Percentiles rank a stretch among this genome's conserved stretches.
Evolutionary conservation across 1,140 invertebrate species (phyloP).

Genomic region (Bombus superbus): DNA sequence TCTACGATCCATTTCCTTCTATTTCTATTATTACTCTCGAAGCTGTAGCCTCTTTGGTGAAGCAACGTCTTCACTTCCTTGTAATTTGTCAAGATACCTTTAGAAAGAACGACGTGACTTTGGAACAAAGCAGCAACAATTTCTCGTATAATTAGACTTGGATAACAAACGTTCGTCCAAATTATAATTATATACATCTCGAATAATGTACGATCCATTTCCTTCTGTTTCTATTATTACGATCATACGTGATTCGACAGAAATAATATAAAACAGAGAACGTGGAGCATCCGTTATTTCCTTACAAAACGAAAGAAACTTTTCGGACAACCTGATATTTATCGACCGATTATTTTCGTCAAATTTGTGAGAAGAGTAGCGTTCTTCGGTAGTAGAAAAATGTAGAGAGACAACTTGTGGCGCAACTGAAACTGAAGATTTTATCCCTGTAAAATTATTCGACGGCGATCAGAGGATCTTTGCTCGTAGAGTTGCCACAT

Average conservation of each 20-base stretch:
- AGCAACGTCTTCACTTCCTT: conserved; percentile 99
- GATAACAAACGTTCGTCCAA: too few relatives aligned
- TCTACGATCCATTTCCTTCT: too few relatives aligned
- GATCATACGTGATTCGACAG: too few relatives aligned
- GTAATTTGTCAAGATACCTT: conserved; percentile 98
- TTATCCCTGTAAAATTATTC: background rate
- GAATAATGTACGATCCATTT: too few relatives aligned
- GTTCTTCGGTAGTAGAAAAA: background rate
- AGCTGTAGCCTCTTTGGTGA: conserved; percentile 94
- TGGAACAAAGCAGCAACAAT: background rate
- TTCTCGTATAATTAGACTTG: background rate
- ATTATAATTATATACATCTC: too few relatives aligned
- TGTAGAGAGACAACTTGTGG: background rate
- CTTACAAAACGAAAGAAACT: too few relatives aligned
- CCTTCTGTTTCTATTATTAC: too few relatives aligned
- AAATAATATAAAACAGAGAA: too few relatives aligned
- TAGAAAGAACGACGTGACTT: background rate
- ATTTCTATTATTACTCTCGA: conserved; percentile 88
- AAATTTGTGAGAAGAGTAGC: background rate
- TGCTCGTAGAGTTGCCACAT: background rate
- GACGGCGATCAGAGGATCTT: too few relatives aligned
- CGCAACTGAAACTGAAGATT: background rate
- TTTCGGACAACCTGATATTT: background rate
- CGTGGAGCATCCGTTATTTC: too few relatives aligned
- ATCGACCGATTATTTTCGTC: background rate